Evolutionary conservation across 2,888 invertebrate species (phyloP), one percentile per base, ranked within the genome.

Genomic region (Tetramorium bicarinatum): DNA sequence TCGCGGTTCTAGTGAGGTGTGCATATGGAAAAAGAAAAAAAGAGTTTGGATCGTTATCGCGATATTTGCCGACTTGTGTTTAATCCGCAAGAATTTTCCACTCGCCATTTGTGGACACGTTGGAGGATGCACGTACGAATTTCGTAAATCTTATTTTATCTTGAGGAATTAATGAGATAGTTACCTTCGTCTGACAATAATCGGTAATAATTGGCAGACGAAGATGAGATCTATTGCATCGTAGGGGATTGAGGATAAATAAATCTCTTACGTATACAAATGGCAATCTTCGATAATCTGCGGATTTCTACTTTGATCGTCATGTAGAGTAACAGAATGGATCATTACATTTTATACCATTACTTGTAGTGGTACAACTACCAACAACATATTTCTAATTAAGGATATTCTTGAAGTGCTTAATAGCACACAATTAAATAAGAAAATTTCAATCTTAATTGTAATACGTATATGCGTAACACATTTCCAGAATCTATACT

Each of bases 191-290:
- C 49, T 54, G 44, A 80, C n/a, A 34, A 61, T 86, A 77, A 82
- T 75, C 62, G 41, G n/a, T 72, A 81, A 87, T 88, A 88, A 88
- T 88, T 88, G 81, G 54, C 74, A 79, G 56, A 56, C 69, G 38
- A 54, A 66, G 59, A 44, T 34, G 77, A 82, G 41, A 62, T 87
- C 54, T 80, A n/a, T 69, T 54, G 49, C 72, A 59, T 56, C 41
- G 38, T 13, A 21, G 29, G 41, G 47, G 47, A 85, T 80, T 69
- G 83, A 82, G 81, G 75, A 83, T 76, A 52, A 41, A 41, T 41
- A 9, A 56, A 41, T 56, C 25, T 44, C 18, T 72, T 41, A 25
- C 3, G 34, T 52, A 38, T 15, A 6, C 25, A 6, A 38, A 56
- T 41, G 15, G 15, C 15, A 18, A 25, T 56, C 52, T 52, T 72